Evolutionary conservation across 2,888 invertebrate genomes (phyloP).

Genomic region (Epinotia demarniana): DNA sequence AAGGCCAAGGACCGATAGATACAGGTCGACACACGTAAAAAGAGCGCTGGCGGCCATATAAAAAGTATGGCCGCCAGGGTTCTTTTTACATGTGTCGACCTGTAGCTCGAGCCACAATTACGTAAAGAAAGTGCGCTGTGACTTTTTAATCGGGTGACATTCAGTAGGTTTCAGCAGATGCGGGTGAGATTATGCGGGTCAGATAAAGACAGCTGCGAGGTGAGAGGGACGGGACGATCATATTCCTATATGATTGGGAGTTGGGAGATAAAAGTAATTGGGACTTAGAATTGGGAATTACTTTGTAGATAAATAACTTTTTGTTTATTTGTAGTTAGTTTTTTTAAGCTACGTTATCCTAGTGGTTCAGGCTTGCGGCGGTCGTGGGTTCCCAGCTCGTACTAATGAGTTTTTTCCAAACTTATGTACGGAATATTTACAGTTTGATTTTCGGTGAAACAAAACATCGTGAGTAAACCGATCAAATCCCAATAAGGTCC

Average conservation of each 20-base stretch:
- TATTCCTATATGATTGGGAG: not conserved
- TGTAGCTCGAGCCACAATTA: slow-evolving; percentile 2
- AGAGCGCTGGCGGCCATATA: too few relatives aligned
- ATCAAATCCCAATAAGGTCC: too few relatives aligned
- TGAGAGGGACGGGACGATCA: not conserved
- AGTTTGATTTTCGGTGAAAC: too few relatives aligned
- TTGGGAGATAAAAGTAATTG: not conserved
- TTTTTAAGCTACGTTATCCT: too few relatives aligned
- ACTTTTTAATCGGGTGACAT: slow-evolving; percentile 1
- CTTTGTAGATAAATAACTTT: not conserved
- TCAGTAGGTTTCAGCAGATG: not conserved
- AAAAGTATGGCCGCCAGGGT: too few relatives aligned
- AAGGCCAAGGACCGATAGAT: slow-evolving; percentile 26
- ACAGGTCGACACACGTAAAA: too few relatives aligned
- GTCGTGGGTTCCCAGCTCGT: too few relatives aligned
- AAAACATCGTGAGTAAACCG: too few relatives aligned
- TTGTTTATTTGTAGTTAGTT: not conserved
- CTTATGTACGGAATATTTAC: too few relatives aligned
- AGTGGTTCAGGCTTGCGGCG: too few relatives aligned
- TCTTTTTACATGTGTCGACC: too few relatives aligned
- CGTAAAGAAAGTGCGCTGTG: not conserved
- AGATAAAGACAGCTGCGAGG: not conserved
- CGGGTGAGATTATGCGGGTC: slow-evolving; percentile 11
- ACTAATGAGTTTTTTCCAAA: too few relatives aligned
- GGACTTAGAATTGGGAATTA: not conserved